These are phyloP conservation scores for Lampropteryx suffumata DNA, from an alignment of 2,888 invertebrate species.

Conservation along the genomic window DNA sequence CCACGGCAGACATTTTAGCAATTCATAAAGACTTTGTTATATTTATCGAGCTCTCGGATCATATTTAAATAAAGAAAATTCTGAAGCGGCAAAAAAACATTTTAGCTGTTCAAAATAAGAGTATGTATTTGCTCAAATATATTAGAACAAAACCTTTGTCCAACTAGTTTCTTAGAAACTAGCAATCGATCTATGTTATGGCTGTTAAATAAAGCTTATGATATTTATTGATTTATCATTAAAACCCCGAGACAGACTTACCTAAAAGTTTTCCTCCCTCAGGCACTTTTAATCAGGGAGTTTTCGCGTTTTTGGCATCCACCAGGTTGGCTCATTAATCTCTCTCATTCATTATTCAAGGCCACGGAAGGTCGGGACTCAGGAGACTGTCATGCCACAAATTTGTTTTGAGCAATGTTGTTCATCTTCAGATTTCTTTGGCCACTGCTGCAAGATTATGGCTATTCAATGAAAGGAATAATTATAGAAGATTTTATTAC, in stretches of 20 bases:
- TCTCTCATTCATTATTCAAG: constrained; percentile 36
- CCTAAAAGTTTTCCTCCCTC: constrained; percentile 12
- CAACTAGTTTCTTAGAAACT: not conserved
- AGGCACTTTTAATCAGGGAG: constrained; percentile 26
- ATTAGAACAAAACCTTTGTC: not conserved
- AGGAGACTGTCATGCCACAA: constrained; percentile 4
- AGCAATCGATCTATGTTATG: constrained; percentile 2
- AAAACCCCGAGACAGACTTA: constrained; percentile 6
- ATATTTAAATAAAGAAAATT: no score
- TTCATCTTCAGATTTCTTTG: constrained; percentile 13
- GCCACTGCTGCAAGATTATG: not conserved
- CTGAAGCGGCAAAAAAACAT: no score
- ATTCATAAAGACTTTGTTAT: no score
- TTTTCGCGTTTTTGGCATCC: constrained; percentile 27
- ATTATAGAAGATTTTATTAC: no score
- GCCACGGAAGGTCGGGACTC: constrained; percentile 19
- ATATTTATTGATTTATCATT: constrained; percentile 16
- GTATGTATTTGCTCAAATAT: not conserved
- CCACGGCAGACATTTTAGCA: constrained; percentile 2
- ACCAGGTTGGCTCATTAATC: constrained; percentile 31
- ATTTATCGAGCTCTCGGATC: no score
- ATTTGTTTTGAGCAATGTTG: constrained; percentile 16
- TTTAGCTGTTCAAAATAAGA: constrained; percentile 14
- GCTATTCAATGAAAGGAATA: no score
- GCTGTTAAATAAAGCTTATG: constrained; percentile 3